phyloP scores from a whole-genome alignment of 2,888 invertebrate species.

The Flexamia atlantica region DNA sequence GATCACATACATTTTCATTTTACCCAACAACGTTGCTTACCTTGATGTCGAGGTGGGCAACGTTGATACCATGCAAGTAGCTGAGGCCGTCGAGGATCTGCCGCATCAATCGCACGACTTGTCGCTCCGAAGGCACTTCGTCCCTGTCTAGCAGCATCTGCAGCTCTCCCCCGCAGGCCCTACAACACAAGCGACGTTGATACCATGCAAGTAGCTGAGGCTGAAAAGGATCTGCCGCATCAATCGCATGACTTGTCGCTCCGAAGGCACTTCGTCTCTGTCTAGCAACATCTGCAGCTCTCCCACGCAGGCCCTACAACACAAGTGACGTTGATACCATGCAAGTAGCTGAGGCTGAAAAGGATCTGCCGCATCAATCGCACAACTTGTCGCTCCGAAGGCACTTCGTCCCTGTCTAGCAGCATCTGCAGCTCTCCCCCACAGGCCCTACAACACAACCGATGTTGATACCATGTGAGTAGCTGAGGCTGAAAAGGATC shows the following conservation, averaged over 20 bases:
- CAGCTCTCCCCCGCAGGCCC: slow-evolving; percentile 96
- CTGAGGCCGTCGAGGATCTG: slow-evolving; percentile 95
- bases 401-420: slow-evolving; percentile 90
- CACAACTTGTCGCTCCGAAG: slow-evolving; percentile 90
- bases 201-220: slow-evolving; percentile 92
- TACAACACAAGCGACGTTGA: slow-evolving; percentile 85
- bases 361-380: slow-evolving; percentile 94
- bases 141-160: slow-evolving; percentile 94
- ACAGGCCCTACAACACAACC: slow-evolving; percentile 85
- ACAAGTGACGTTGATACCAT: slow-evolving; percentile 91
- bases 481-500: slow-evolving; percentile 93
- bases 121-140: slow-evolving; percentile 88
- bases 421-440: slow-evolving; percentile 97
- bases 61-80: slow-evolving; percentile 93
- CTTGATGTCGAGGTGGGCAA: slow-evolving; percentile 96
- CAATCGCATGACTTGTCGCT: slow-evolving; percentile 89
- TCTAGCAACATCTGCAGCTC: slow-evolving; percentile 96
- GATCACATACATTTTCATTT: no score
- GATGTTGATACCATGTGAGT: slow-evolving; percentile 94
- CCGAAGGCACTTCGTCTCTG: slow-evolving; percentile 89
- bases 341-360: slow-evolving; percentile 93
- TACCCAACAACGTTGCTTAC: slow-evolving; percentile 63
- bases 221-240: slow-evolving; percentile 96
- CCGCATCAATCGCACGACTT: slow-evolving; percentile 90
- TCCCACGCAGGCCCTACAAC: slow-evolving; percentile 91